Evolutionary conservation across 2,113 vertebrate species (phyloP), one percentile per base, ranked within the genome.

Genomic region (Melanerpes aurifrons): DNA sequence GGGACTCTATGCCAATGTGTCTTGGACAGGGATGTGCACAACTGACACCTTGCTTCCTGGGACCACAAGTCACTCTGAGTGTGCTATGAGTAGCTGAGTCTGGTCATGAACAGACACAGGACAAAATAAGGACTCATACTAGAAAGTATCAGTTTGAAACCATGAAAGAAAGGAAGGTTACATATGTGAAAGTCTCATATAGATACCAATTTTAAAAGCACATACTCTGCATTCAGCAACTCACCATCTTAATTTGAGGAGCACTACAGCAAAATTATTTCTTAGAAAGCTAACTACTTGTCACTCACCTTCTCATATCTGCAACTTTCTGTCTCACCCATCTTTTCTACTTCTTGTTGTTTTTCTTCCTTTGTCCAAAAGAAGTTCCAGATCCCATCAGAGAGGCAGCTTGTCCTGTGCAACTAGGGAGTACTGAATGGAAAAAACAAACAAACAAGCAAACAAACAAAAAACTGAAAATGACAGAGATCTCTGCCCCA

Each of bases 381-480:
- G 35, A 68, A 72, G 26, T 58, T 82, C 74, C 28, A 74, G n/a
- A 50, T 88, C 19, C 37, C 47, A 61, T 77, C 58, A 80, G 90
- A 92, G 73, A 72, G 50, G 29, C 56, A 86, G 71, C 56, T 78
- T 75, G 10, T 82, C 89, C 80, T 72, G 63, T 75, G 11, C 18
- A 82, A 85, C 21, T 57, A 94, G 73, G 67, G 61, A 79, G 4
- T 67, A 78, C 11, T 73, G 13, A 18, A 17, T 2, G 2, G 18
- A 21, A 21, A 63, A 35, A 43, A 63, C 80, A 67, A 48, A 31
- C 56, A 57, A 57, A 29, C 8, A 57, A 29, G 4, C 28, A 57
- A 18, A 31, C 15, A 57, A 57, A 31, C 9, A 15, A 57, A 57
- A 15, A 57, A 18, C 28, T 92, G 90, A 95, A 98, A 97, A 96